Base-by-base conservation (phyloP, 2,797 vertebrate species). In the Acanthurus leucopareius region DNA sequence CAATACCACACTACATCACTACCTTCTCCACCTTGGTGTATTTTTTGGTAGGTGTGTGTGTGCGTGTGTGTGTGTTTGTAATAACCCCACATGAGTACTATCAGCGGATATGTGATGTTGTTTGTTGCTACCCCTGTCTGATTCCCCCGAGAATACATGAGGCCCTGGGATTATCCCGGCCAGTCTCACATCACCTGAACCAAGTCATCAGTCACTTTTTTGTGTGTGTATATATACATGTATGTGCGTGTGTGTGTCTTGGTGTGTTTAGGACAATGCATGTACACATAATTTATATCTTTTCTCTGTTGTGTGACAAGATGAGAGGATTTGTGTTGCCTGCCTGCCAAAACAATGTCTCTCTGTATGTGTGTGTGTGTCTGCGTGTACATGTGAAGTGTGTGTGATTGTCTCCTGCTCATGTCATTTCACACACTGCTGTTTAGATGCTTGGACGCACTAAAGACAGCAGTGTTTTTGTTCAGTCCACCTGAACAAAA, bases 171-270 rank as follows among this genome's bases (percentile, higher is more conserved):
- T 94, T 93, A 94, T 91, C 70, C 80, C 19, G 60, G 78, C 76
- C 83, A 73, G 71, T 91, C 90, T 71, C 76, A 54, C 84, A 77
- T 88, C 81, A 88, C 84, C 88, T 87, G 88, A 93, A 82, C 79
- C 83, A 78, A 93, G 88, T 89, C 86, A 88, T 94, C 87, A 91
- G 78, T 93, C 85, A 90, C 82, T 52, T 69, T 59, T 60, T 42
- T 76, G 10, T 67, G 10, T 51, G 9, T 56, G n/a, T 61, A 13
- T 57, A 20, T 58, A 44, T 57, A 51, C 22, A 47, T 53, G 53
- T 73, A 62, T 56, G 38, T 69, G 47, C 69, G 72, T 69, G 57
- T 53, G 52, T 71, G 64, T 80, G 54, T 62, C 44, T 71, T 22
- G 60, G 45, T 61, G 44, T 44, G 25, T 71, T 38, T 40, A 9